Percentiles rank a stretch among this genome's conserved stretches.
phyloP scores from a whole-genome alignment of 2,113 vertebrate species.

The Malurus cyaneus region DNA sequence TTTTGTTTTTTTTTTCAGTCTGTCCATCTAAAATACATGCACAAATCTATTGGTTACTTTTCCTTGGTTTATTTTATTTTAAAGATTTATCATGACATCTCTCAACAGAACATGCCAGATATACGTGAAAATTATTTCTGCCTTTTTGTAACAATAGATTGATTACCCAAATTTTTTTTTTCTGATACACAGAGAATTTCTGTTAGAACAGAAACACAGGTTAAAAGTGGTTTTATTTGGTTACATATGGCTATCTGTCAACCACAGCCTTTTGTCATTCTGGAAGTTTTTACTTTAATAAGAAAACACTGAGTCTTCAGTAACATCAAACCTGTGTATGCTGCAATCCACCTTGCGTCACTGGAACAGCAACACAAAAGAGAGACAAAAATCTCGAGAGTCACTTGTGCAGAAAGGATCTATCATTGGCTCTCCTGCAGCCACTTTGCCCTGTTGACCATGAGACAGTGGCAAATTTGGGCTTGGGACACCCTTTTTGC shows the following conservation, averaged over 20 bases:
- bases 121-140: not conserved
- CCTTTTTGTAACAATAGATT: constrained; percentile 10
- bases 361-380: not conserved
- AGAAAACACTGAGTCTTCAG: constrained; percentile 3
- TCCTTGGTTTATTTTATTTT: not conserved
- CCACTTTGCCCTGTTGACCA: not conserved
- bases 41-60: not conserved
- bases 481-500: not conserved
- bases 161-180: constrained; percentile 12
- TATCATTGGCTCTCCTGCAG: not conserved
- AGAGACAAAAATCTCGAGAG: not conserved
- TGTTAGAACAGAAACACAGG: constrained; percentile 1
- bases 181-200: constrained; percentile 27
- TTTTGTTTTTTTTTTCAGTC: not conserved
- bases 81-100: not conserved
- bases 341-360: not conserved
- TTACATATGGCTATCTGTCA: constrained; percentile 7
- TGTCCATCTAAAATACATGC: not conserved
- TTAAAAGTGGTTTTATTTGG: constrained; percentile 21
- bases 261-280: not conserved
- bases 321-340: not conserved
- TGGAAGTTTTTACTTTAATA: constrained; percentile 24
- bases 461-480: not conserved
- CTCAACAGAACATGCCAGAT: not conserved
- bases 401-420: not conserved